A percentile compares a stretch with the other conserved stretches of the same genome.
phyloP scores from a whole-genome alignment of 2,113 vertebrate genomes.

The Chaetodon trifascialis region DNA sequence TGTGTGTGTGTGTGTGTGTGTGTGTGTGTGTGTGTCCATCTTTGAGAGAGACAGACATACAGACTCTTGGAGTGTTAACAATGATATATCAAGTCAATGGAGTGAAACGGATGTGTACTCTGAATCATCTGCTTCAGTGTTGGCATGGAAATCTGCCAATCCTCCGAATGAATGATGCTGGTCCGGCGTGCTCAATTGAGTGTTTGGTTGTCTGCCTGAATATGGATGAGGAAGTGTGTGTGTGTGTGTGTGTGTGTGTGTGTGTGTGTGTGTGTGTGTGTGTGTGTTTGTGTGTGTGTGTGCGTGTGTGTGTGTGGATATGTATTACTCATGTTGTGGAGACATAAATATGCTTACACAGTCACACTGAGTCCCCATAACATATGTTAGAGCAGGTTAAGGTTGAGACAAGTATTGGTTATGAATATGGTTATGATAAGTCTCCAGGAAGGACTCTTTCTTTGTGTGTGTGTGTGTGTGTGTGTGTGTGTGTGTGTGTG shows the following conservation, averaged over 20 bases:
- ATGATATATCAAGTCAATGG: slow-evolving; percentile 39
- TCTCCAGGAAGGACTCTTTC: not conserved
- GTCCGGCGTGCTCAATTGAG: slow-evolving; percentile 28
- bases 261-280: not conserved
- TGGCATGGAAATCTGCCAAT: slow-evolving; percentile 45
- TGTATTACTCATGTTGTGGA: not conserved
- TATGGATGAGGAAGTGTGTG: not conserved
- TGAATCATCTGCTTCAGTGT: slow-evolving; percentile 45
- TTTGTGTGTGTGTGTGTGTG: not conserved
- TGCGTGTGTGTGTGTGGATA: not conserved
- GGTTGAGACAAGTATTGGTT: no score
- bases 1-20: slow-evolving; percentile 11
- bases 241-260: not conserved
- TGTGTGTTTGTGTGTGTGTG: slow-evolving; percentile 1
- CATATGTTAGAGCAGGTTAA: no score
- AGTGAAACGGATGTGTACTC: slow-evolving; percentile 38
- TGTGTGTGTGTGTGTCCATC: slow-evolving; percentile 1
- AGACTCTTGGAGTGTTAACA: slow-evolving; percentile 7
- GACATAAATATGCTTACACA: no score
- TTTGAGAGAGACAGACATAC: not conserved
- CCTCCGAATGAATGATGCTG: slow-evolving; percentile 25
- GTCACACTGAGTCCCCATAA: no score
- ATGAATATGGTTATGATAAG: not conserved
- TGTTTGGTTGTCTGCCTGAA: slow-evolving; percentile 32
- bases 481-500: not conserved